Percentiles rank a stretch among this genome's conserved stretches.
Conservation (phyloP, 1,140 invertebrate genomes). For the Lepidotrigona ventralis region DNA sequence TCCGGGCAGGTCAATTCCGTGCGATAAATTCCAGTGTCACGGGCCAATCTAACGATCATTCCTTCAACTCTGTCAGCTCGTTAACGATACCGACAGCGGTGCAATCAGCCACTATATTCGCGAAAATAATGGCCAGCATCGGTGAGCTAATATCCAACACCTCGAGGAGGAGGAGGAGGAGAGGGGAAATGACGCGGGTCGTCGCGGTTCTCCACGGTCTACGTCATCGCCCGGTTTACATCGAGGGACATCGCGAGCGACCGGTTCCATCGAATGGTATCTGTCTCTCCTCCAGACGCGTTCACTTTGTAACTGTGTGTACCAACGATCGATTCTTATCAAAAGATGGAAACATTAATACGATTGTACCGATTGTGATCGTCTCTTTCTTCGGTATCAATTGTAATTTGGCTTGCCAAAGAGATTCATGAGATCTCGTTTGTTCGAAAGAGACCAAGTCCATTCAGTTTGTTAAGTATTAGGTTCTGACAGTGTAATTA, state of each 20-base stretch:
- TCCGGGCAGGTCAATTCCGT: neutral
- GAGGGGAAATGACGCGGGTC: constrained; percentile 23
- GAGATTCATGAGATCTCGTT: neutral
- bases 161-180: constrained; percentile 20
- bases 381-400: neutral
- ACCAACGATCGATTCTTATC: constrained; percentile 4
- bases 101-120: constrained; percentile 22
- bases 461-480: too few species aligned
- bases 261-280: constrained; percentile 56
- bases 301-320: constrained; percentile 13
- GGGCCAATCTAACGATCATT: constrained; percentile 10
- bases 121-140: constrained; percentile 20
- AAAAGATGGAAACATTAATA: constrained; percentile 11
- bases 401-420: neutral
- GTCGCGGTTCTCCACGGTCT: constrained; percentile 37
- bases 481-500: too few species aligned
- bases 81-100: neutral
- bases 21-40: neutral
- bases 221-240: constrained; percentile 69
- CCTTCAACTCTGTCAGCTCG: constrained; percentile 24
- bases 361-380: neutral
- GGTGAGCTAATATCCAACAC: constrained; percentile 4
- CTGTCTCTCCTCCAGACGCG: neutral
- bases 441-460: neutral
- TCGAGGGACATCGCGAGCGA: constrained; percentile 56